Evolutionary conservation across 2,888 invertebrate genomes (phyloP), one percentile per base, ranked within the genome.

Genomic region (Cantharis rufa): DNA sequence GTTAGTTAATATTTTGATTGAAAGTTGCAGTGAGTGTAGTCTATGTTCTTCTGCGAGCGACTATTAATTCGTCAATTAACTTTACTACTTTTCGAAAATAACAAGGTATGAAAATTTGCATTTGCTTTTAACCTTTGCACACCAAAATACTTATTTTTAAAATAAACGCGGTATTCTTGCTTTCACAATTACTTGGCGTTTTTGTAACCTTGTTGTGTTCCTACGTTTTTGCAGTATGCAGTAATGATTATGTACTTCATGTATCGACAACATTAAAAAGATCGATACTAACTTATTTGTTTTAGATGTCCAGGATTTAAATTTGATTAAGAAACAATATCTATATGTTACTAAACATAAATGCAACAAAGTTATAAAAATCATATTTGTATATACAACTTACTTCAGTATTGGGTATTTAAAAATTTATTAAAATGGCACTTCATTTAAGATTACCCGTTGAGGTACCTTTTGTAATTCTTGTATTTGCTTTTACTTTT

Each of bases 381-480:
- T n/a, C n/a, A 48, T 48, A 48, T n/a, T n/a, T 48, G 48, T 48
- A 1, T 48, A n/a, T 48, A 3, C 7, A 48, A n/a, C n/a, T 48
- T n/a, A n/a, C n/a, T 48, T 48, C n/a, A 48, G n/a, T 48, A n/a
- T 48, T 48, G 48, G 48, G 48, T n/a, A 48, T 7, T 48, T 48
- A 48, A 32, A 32, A n/a, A n/a, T 32, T n/a, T 32, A 48, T 48
- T 48, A 48, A n/a, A 48, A 48, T 48, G 48, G 48, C 48, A 48
- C 48, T n/a, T 48, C 11, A n/a, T 16, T 62, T 70, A 24, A 79
- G 63, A 72, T 73, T 79, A 32, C 70, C 66, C 18, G 24, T 77
- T 10, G 78, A 79, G 75, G 32, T 79, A n/a, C 79, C 79, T 18
- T 68, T 78, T 24, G 27, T 76, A 61, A 64, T 78, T 2, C 68